Percentiles rank a stretch among this genome's conserved stretches.
Evolutionary conservation across 2,888 invertebrate species (phyloP).

Genomic region (Parelbella ahira): DNA sequence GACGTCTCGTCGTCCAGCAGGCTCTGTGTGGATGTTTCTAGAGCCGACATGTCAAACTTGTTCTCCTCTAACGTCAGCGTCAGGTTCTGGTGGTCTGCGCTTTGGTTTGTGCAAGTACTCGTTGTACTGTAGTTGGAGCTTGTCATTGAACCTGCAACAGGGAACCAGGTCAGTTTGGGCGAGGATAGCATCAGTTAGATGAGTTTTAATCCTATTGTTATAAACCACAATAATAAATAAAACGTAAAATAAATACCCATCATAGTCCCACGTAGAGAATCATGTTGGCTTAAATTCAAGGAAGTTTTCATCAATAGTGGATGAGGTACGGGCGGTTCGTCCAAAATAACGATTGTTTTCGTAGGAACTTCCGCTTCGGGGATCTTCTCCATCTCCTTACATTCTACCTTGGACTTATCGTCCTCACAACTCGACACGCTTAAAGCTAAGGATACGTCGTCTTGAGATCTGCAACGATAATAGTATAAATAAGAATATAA

Average conservation of each 20-base stretch:
- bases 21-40: conserved; percentile 84
- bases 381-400: conserved; percentile 41
- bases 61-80: conserved; percentile 85
- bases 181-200: no score
- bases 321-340: conserved; percentile 67
- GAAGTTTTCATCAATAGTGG: conserved; percentile 72
- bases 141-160: conserved; percentile 66
- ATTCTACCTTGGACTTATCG: conserved; percentile 66
- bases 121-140: conserved; percentile 77
- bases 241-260: conserved; percentile 41
- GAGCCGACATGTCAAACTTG: conserved; percentile 87
- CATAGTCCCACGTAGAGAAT: conserved; percentile 64
- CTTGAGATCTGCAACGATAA: conserved; percentile 63
- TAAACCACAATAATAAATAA: no score
- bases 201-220: no score
- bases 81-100: conserved; percentile 73
- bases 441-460: conserved; percentile 71
- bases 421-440: conserved; percentile 77
- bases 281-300: conserved; percentile 66
- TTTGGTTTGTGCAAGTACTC: conserved; percentile 73
- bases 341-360: conserved; percentile 65
- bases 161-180: no score
- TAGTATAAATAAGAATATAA: no score
- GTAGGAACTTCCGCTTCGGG: conserved; percentile 52
- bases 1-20: conserved; percentile 91